phyloP scores from a whole-genome alignment of 2,113 vertebrate genomes.

The Mormoops blainvillei region DNA sequence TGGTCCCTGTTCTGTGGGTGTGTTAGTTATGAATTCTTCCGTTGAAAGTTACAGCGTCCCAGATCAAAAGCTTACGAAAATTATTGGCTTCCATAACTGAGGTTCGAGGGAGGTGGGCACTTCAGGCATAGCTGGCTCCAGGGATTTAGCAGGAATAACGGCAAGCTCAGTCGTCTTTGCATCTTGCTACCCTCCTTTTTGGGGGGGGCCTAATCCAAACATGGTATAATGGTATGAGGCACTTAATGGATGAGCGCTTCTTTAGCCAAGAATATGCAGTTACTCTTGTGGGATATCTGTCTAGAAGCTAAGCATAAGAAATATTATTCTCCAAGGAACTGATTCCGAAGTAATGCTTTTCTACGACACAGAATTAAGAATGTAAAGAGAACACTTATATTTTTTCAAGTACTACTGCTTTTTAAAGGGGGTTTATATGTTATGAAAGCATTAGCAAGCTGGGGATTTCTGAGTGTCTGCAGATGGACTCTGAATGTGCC shows the following conservation, averaged over 20 bases:
- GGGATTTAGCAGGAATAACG: neutral
- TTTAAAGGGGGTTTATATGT: neutral
- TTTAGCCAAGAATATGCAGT: neutral
- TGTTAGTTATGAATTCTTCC: neutral
- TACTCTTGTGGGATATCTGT: neutral
- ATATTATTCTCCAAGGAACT: neutral
- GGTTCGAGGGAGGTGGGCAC: neutral
- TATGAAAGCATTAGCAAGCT: neutral
- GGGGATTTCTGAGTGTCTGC: neutral
- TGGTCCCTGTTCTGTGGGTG: neutral
- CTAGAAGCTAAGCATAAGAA: neutral
- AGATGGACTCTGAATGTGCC: neutral
- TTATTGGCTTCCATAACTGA: neutral
- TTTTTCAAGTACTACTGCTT: conserved; percentile 3
- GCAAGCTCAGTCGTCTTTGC: neutral
- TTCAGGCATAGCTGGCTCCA: neutral
- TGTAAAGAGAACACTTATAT: neutral
- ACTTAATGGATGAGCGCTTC: neutral
- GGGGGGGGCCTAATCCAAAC: neutral
- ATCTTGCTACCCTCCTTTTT: neutral
- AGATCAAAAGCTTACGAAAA: neutral
- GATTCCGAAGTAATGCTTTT: neutral
- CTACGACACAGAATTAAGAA: neutral
- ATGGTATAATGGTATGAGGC: neutral
- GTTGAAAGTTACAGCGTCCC: neutral